phyloP scores from a whole-genome alignment of 2,797 vertebrate species.

The Cercopithecus neglectus region DNA sequence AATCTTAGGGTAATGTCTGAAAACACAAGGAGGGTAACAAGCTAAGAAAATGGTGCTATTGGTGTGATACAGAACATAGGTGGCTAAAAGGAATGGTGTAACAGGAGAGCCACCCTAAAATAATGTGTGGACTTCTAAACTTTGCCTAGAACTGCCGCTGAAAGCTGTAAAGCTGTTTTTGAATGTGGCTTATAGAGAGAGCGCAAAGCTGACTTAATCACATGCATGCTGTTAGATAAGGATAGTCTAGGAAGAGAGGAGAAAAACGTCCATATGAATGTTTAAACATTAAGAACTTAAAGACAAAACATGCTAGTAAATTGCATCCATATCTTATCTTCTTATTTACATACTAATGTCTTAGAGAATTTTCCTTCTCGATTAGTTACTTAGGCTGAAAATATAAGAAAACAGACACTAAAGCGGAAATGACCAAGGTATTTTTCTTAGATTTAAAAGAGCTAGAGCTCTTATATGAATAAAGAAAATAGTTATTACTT shows the following conservation, averaged over 20 bases:
- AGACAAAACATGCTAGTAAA: not conserved
- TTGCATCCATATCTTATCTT: not conserved
- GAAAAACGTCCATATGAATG: not conserved
- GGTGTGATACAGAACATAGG: not conserved
- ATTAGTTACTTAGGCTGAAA: not conserved
- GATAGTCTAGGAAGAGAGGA: not conserved
- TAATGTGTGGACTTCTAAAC: not conserved
- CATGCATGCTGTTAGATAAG: not conserved
- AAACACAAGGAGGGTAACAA: not conserved
- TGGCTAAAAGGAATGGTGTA: not conserved
- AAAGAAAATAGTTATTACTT: not conserved
- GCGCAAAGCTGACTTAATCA: not conserved
- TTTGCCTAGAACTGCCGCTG: not conserved
- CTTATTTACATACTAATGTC: not conserved
- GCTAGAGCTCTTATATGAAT: not conserved
- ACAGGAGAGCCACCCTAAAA: not conserved
- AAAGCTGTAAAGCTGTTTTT: not conserved
- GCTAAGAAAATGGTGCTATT: not conserved
- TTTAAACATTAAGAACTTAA: not conserved
- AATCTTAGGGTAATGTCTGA: not conserved
- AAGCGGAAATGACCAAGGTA: not conserved
- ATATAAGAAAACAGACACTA: not conserved
- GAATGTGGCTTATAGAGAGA: not conserved
- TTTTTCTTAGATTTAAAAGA: not conserved
- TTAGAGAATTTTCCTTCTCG: not conserved